These are phyloP conservation scores for Nesoenas mayeri DNA, from an alignment of 2,113 vertebrate genomes.

Conservation along the genomic window DNA sequence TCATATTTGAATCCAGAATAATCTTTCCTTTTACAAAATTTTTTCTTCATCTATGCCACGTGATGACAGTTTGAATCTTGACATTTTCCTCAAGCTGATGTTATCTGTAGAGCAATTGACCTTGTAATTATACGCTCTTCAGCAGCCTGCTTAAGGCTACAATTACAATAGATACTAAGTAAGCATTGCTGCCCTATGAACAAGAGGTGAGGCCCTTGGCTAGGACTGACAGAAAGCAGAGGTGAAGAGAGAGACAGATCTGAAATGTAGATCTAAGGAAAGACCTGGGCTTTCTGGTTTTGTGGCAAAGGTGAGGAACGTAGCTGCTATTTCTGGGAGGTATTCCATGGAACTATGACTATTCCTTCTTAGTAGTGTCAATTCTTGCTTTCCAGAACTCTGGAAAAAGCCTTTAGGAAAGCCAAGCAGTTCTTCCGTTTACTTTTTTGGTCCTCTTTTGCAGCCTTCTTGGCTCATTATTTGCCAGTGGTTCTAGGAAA, in stretches of 20 bases:
- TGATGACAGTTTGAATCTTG: neutral
- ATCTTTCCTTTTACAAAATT: neutral
- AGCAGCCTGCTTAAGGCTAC: neutral
- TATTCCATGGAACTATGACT: neutral
- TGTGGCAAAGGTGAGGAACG: neutral
- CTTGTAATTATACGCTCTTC: neutral
- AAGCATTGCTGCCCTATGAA: neutral
- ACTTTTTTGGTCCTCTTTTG: neutral
- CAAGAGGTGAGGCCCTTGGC: neutral
- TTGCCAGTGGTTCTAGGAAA: neutral
- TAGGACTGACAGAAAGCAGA: neutral
- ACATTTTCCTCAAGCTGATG: neutral
- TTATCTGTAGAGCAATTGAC: neutral
- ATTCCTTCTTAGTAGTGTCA: neutral
- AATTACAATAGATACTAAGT: neutral
- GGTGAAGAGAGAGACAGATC: neutral
- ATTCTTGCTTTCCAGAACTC: neutral
- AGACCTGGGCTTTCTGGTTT: neutral
- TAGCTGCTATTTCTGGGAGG: neutral
- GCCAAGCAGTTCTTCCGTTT: neutral
- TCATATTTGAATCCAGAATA: neutral
- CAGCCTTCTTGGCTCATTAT: neutral
- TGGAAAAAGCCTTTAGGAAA: neutral
- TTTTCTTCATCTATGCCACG: neutral
- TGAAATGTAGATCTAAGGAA: neutral